Conservation (phyloP, 2,113 vertebrate genomes). For the Scatophagus argus region DNA sequence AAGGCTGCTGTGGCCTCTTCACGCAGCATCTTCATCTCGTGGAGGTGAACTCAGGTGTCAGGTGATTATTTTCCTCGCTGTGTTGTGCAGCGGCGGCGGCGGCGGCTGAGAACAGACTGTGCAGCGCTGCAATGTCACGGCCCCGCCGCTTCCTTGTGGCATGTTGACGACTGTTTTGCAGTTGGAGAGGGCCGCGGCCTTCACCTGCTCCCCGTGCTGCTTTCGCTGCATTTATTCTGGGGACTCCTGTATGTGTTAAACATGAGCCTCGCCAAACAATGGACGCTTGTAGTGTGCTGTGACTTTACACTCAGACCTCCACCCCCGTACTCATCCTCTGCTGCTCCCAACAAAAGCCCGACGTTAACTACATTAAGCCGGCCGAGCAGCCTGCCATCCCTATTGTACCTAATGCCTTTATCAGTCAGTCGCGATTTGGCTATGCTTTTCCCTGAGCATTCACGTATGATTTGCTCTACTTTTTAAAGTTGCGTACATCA, state of each 20-base stretch:
- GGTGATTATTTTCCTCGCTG: neutral
- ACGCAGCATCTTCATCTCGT: conserved; percentile 2
- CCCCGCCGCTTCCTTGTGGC: neutral
- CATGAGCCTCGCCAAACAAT: conserved; percentile 58
- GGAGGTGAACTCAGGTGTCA: conserved; percentile 25
- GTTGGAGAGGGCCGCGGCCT: neutral
- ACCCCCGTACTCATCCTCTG: conserved; percentile 73
- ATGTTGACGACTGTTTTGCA: neutral
- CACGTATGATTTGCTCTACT: conserved; percentile 71
- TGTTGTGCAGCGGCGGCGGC: neutral
- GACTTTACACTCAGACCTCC: conserved; percentile 68
- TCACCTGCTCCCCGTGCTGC: neutral
- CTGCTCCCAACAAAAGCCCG: conserved; percentile 74
- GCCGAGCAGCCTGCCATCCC: conserved; percentile 71
- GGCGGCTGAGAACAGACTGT: neutral
- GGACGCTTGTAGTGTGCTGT: conserved; percentile 60
- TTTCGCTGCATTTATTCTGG: neutral
- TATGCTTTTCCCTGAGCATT: conserved; percentile 74
- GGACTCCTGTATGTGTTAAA: conserved; percentile 46
- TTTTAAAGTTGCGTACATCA: conserved; percentile 53
- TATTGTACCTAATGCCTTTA: conserved; percentile 80
- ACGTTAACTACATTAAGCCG: conserved; percentile 82
- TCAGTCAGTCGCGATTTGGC: conserved; percentile 74
- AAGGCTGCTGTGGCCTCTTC: neutral
- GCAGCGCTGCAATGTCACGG: neutral